Conservation (phyloP, 2,888 invertebrate species). For the Hoplodrina ambigua region DNA sequence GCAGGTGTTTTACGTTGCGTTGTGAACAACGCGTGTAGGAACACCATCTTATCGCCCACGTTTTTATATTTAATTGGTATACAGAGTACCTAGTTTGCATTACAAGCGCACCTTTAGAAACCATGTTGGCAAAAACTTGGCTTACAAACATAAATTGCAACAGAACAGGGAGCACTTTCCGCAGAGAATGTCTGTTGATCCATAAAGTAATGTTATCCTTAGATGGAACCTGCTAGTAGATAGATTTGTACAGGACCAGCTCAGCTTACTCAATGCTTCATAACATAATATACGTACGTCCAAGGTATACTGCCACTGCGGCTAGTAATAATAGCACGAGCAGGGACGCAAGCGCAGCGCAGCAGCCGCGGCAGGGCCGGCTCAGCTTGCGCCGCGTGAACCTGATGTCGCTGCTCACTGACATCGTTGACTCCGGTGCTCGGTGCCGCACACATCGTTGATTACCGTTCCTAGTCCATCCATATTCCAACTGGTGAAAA, state of each 20-base stretch:
- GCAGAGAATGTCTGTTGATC: constrained; percentile 28
- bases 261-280: neutral
- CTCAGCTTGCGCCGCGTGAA: constrained; percentile 96
- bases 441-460: constrained; percentile 83
- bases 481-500: constrained; percentile 81
- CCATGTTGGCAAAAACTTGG: constrained; percentile 43
- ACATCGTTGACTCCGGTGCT: constrained; percentile 94
- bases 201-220: constrained; percentile 33
- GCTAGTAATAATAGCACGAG: constrained; percentile 93
- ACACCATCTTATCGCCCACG: constrained; percentile 21
- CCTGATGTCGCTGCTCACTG: constrained; percentile 96
- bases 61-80: constrained; percentile 33
- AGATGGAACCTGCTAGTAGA: neutral
- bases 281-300: constrained; percentile 86
- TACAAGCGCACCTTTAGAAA: constrained; percentile 42
- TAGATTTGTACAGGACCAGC: neutral
- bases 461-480: constrained; percentile 82
- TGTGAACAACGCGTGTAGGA: constrained; percentile 29
- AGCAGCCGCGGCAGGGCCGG: constrained; percentile 96
- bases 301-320: constrained; percentile 91
- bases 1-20: constrained; percentile 30
- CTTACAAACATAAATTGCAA: constrained; percentile 40
- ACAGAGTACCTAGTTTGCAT: constrained; percentile 16
- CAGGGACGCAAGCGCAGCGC: constrained; percentile 96
- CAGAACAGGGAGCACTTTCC: constrained; percentile 24